Percentiles rank a stretch among this genome's conserved stretches.
Evolutionary conservation across 2,797 vertebrate genomes (phyloP).

Genomic region (Poecilia gillii): DNA sequence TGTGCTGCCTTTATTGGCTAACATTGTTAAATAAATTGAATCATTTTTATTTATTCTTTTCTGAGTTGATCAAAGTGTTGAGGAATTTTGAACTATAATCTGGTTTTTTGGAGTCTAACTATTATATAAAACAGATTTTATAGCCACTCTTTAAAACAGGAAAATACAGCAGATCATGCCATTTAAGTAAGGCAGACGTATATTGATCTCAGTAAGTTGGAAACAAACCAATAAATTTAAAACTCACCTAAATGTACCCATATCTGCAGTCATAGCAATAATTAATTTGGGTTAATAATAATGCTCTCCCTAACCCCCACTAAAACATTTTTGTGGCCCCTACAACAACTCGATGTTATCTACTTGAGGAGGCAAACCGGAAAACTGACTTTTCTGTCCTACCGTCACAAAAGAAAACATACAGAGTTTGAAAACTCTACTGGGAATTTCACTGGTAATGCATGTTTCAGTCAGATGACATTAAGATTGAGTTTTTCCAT

Average conservation of each 20-base stretch:
- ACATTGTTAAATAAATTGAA: background rate
- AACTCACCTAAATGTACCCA: background rate
- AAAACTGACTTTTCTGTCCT: background rate
- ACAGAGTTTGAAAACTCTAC: background rate
- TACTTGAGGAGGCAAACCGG: background rate
- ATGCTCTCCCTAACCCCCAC: background rate
- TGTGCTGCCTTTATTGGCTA: background rate
- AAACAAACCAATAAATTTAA: background rate
- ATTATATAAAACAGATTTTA: background rate
- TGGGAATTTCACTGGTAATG: background rate
- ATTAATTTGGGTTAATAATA: background rate
- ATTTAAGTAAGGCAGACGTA: background rate
- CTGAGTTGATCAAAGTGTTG: background rate
- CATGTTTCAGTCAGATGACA: background rate
- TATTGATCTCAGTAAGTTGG: background rate
- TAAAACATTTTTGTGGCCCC: background rate
- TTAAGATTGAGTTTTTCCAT: background rate
- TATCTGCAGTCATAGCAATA: background rate
- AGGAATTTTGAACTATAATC: background rate
- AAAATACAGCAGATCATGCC: background rate
- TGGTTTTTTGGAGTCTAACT: background rate
- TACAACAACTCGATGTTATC: background rate
- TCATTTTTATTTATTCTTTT: background rate
- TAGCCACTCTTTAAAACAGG: background rate
- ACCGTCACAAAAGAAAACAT: background rate